Evolutionary conservation across 2,888 invertebrate genomes (phyloP).

Genomic region (Crematogaster levior): DNA sequence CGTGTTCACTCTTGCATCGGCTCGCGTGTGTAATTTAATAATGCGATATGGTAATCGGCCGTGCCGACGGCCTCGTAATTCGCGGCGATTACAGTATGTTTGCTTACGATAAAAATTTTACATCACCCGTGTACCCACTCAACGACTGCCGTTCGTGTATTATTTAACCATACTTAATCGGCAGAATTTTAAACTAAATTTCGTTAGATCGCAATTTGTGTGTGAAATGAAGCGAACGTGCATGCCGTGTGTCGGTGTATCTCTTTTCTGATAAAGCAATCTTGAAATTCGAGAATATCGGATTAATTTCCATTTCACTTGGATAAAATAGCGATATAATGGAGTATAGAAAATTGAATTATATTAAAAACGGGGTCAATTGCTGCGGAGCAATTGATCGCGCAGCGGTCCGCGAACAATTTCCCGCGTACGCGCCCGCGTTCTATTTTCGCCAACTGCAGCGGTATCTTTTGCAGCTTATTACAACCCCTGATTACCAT

Average conservation of each 20-base stretch:
- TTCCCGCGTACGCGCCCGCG: background rate
- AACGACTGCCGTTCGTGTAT: conserved; percentile 13
- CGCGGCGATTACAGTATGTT: conserved; percentile 54
- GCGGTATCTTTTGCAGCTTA: conserved; percentile 40
- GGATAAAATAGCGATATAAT: conserved; percentile 16
- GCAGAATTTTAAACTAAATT: conserved; percentile 19
- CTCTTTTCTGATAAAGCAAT: conserved; percentile 2
- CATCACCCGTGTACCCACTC: conserved; percentile 1
- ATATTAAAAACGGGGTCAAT: conserved; percentile 29
- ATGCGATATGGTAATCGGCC: conserved; percentile 53
- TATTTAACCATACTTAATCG: conserved; percentile 46
- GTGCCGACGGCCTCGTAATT: conserved; percentile 53
- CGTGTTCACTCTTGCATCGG: conserved; percentile 53
- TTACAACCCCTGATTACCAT: conserved; percentile 32
- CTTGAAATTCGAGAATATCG: conserved; percentile 12
- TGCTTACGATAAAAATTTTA: conserved; percentile 58
- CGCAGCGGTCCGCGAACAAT: conserved; percentile 12
- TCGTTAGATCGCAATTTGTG: conserved; percentile 3
- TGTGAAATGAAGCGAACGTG: background rate
- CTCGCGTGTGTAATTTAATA: conserved; percentile 55
- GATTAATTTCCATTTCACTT: conserved; percentile 28
- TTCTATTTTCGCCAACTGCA: conserved; percentile 7
- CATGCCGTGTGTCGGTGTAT: background rate
- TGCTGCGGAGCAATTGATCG: conserved; percentile 24
- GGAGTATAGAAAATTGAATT: conserved; percentile 19